Evolutionary conservation across 2,888 invertebrate genomes (phyloP), one percentile per base, ranked within the genome.

Genomic region (Dryobotodes eremita): DNA sequence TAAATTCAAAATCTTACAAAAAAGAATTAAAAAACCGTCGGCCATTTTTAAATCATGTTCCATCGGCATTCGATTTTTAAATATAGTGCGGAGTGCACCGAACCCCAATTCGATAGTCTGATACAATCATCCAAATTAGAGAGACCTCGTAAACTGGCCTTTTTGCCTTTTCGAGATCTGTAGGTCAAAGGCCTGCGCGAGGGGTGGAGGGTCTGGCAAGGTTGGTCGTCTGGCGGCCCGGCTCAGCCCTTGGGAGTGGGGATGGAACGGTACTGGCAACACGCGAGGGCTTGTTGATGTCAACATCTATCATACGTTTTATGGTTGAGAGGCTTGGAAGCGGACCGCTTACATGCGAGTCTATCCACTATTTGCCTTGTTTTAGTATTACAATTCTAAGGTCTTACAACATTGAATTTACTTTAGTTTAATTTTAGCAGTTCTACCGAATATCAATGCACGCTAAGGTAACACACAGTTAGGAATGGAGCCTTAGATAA

Each of bases 291-390:
- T 93, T 95, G 95, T 94, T 94, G 93, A 93, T 95, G 92, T 92
- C 92, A 92, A 92, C 92, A 95, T 96, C 91, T 94, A 95, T 97
- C 96, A 97, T 96, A 95, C 93, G 95, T 94, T 97, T 96, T 96
- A 97, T 96, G 94, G 92, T 83, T 86, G 91, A 91, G 90, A 93
- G 94, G 94, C 93, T 95, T 93, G 92, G 93, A 95, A 95, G 93
- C 94, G 91, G 92, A 92, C 94, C 95, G 94, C 93, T 94, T 92
- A 93, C 95, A 95, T 95, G 95, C 95, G 90, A 95, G 92, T 92
- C 91, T 92, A 91, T 92, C 90, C 90, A 89, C 89, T 91, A 92
- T 86, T 80, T 86, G 84, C 86, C 87, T 88, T 88, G 85, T 92
- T 91, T 89, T 88, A 86, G 86, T 87, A 89, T 86, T 86, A 87